These are phyloP conservation scores for Enteromius thamalakanensis DNA, from an alignment of 2,797 vertebrate genomes.

Conservation along the genomic window DNA sequence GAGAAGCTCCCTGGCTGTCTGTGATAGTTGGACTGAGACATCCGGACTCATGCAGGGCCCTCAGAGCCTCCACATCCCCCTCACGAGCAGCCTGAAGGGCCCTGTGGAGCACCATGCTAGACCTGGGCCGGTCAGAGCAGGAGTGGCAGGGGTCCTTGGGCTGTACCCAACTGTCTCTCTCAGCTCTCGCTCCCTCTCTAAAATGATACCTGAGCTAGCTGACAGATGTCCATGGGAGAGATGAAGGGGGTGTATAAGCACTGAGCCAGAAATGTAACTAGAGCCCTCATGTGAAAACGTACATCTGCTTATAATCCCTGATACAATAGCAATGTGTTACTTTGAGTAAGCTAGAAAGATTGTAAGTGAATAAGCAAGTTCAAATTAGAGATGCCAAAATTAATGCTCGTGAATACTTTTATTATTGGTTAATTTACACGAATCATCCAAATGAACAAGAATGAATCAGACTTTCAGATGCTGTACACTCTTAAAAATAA, in stretches of 20 bases:
- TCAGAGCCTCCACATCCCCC: conserved; percentile 75
- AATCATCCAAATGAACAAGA: not conserved
- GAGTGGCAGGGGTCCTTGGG: conserved; percentile 34
- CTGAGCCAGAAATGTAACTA: conserved; percentile 47
- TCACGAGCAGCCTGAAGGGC: conserved; percentile 78
- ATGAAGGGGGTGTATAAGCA: conserved; percentile 44
- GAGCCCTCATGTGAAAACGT: conserved; percentile 30
- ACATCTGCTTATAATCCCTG: conserved; percentile 21
- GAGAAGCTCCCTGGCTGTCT: conserved; percentile 79
- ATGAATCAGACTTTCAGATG: not conserved
- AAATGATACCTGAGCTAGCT: conserved; percentile 57
- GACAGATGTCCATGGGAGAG: conserved; percentile 36
- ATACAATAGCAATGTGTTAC: conserved; percentile 2
- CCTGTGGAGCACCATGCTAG: conserved; percentile 78
- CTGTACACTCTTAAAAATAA: no score
- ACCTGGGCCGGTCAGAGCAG: not conserved
- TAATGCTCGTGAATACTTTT: not conserved
- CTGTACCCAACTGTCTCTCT: conserved; percentile 19
- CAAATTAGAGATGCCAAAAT: not conserved
- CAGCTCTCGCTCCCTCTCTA: conserved; percentile 12
- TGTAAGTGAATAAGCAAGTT: not conserved
- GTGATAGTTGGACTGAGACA: conserved; percentile 67
- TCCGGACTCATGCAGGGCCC: conserved; percentile 70
- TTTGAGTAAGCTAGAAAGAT: not conserved
- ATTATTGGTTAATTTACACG: not conserved